phyloP scores from a whole-genome alignment of 2,797 vertebrate genomes.

The Hydrophis major region DNA sequence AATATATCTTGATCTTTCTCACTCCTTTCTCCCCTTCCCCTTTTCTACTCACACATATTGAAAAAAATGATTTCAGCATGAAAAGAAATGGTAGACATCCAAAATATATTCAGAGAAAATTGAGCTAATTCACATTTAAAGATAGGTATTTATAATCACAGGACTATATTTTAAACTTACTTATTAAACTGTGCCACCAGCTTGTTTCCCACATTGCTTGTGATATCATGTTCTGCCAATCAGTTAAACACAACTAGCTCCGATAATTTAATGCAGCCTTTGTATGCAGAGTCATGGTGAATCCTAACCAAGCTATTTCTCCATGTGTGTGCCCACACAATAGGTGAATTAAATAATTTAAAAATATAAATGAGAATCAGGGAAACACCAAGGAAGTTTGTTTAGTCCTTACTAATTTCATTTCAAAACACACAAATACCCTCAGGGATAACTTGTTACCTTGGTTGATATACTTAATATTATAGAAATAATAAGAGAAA shows the following conservation, averaged over 20 bases:
- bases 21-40: not conserved
- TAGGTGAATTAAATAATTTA: conserved; percentile 34
- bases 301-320: conserved; percentile 21
- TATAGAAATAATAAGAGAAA: conserved; percentile 27
- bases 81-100: not conserved
- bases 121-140: not conserved
- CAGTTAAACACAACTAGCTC: conserved; percentile 34
- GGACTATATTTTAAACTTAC: conserved; percentile 6
- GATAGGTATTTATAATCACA: not conserved
- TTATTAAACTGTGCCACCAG: not conserved
- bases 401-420: not conserved
- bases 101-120: not conserved
- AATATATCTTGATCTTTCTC: not conserved
- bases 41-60: not conserved
- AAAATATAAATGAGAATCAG: conserved; percentile 47
- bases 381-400: conserved; percentile 26
- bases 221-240: conserved; percentile 3
- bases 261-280: conserved; percentile 21
- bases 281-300: conserved; percentile 7
- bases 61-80: not conserved
- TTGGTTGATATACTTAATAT: conserved; percentile 40
- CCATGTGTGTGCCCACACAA: conserved; percentile 6
- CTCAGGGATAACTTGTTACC: conserved; percentile 7
- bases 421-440: not conserved
- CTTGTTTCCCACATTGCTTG: not conserved